Evolutionary conservation across 2,888 invertebrate genomes (phyloP).

Genomic region (Drosophila multiciliata): DNA sequence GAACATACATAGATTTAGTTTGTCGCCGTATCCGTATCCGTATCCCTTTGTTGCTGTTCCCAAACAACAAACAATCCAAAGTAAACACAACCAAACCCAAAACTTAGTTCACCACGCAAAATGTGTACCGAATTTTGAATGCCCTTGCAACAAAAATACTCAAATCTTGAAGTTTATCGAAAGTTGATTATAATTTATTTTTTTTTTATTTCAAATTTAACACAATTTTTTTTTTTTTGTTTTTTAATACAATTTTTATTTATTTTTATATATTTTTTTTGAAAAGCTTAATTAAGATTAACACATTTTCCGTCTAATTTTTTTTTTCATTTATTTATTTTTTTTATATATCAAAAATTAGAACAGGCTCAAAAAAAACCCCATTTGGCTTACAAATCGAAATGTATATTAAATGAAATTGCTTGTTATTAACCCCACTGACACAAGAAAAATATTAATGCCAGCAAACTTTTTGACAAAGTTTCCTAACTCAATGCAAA

Average conservation of each 20-base stretch:
- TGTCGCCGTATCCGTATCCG: conserved; percentile 20
- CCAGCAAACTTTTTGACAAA: conserved; percentile 13
- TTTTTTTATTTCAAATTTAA: too few species aligned
- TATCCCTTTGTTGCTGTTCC: conserved; percentile 32
- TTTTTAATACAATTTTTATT: too few species aligned
- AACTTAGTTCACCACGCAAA: background rate
- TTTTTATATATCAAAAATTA: background rate
- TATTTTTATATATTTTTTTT: too few species aligned
- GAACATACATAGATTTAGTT: conserved; percentile 32
- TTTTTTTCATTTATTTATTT: background rate
- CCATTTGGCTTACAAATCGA: background rate
- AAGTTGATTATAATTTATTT: too few species aligned
- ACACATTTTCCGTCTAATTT: background rate
- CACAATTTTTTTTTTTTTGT: too few species aligned
- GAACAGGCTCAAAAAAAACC: background rate
- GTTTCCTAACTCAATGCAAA: conserved; percentile 28
- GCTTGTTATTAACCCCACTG: background rate
- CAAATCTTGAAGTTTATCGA: background rate
- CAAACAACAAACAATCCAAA: conserved; percentile 12
- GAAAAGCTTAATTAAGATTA: too few species aligned
- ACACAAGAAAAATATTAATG: background rate
- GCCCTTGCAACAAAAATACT: conserved; percentile 14
- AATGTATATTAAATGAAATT: conserved; percentile 8
- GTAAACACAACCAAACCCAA: conserved; percentile 21
- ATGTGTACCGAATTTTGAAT: conserved; percentile 19